Percentiles rank a stretch among this genome's conserved stretches.
phyloP scores from a whole-genome alignment of 1,140 invertebrate species.

The Limonius californicus region DNA sequence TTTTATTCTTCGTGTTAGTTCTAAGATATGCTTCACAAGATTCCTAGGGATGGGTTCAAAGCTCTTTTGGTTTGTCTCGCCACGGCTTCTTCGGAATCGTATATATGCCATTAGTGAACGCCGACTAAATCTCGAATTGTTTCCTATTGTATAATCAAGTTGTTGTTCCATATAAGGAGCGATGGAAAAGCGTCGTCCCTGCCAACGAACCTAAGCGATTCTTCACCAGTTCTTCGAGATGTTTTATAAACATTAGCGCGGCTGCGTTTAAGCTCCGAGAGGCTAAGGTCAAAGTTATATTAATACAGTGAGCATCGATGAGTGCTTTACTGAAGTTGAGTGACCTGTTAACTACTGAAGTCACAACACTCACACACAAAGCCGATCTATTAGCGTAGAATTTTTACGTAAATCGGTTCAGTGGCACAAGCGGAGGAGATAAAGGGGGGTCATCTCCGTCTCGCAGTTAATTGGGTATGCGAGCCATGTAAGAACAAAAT shows the following conservation, averaged over 20 bases:
- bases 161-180: not conserved
- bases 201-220: not conserved
- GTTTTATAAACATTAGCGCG: not conserved
- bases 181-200: not conserved
- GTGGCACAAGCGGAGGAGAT: not conserved
- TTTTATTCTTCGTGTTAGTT: too few species aligned
- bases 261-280: not conserved
- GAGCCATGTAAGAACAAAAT: not conserved
- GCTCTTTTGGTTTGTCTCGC: not conserved
- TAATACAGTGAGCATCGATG: not conserved
- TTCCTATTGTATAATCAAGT: conserved; percentile 1
- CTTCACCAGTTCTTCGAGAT: not conserved
- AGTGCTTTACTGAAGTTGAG: not conserved
- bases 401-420: not conserved
- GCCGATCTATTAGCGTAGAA: not conserved
- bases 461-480: not conserved
- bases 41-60: not conserved
- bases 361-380: not conserved
- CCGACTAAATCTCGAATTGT: not conserved
- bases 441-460: not conserved
- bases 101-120: not conserved
- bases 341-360: not conserved
- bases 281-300: not conserved
- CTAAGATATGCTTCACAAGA: not conserved
- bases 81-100: too few species aligned